Evolutionary conservation across 2,797 vertebrate species (phyloP).

Genomic region (Molossus alvarezi): DNA sequence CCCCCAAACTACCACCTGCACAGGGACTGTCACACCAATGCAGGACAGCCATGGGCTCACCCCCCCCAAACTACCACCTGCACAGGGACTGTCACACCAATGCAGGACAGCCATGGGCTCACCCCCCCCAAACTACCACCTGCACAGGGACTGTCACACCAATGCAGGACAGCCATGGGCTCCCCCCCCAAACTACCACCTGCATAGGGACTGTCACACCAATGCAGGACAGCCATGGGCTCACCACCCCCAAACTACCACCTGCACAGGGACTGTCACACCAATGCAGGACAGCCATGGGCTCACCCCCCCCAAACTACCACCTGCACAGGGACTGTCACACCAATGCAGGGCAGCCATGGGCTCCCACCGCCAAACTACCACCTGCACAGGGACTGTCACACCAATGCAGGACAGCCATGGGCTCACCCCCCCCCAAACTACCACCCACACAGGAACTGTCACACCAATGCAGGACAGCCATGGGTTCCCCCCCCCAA

Average conservation of each 20-base stretch:
- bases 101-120: fast-evolving
- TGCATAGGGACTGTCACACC: fast-evolving
- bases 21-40: too few species aligned
- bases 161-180: fast-evolving
- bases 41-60: too few species aligned
- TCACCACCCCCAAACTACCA: neutral
- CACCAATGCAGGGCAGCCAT: fast-evolving
- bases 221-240: fast-evolving
- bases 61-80: too few species aligned
- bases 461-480: neutral
- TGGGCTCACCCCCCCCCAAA: neutral
- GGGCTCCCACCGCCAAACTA: neutral
- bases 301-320: neutral
- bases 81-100: too few species aligned
- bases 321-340: neutral
- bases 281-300: fast-evolving
- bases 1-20: too few species aligned
- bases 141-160: fast-evolving
- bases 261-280: neutral
- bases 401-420: fast-evolving
- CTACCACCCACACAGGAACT: neutral
- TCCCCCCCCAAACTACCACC: neutral
- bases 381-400: neutral
- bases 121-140: neutral
- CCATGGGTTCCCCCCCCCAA: fast-evolving